Conservation (phyloP, 2,888 invertebrate genomes). For the Drepanosiphum platanoidis region DNA sequence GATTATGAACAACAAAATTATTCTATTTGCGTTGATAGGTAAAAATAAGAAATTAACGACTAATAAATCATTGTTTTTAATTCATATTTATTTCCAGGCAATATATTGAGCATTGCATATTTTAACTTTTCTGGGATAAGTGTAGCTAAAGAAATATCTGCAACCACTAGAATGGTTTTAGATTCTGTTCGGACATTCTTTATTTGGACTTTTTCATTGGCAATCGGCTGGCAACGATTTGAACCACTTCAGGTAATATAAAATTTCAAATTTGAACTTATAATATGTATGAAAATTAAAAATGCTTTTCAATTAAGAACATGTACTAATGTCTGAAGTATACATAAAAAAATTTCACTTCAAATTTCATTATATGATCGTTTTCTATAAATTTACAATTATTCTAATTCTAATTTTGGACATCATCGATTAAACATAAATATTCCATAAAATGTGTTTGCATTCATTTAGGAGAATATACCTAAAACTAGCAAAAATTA, state of each 20-base stretch:
- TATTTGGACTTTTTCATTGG: conserved; percentile 87
- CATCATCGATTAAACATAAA: no score
- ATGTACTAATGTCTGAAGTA: no score
- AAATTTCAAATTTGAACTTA: not conserved
- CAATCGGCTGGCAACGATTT: conserved; percentile 81
- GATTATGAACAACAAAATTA: conserved; percentile 74
- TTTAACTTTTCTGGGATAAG: conserved; percentile 93
- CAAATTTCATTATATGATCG: no score
- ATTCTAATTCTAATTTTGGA: no score
- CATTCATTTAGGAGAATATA: no score
- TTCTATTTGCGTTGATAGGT: conserved; percentile 77
- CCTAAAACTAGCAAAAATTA: no score
- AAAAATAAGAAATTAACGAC: conserved; percentile 65
- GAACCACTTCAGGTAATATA: conserved; percentile 76
- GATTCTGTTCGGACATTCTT: conserved; percentile 88
- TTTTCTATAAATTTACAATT: no score
- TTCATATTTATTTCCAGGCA: conserved; percentile 71
- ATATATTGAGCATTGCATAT: conserved; percentile 87
- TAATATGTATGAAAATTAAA: no score
- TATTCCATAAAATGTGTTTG: no score
- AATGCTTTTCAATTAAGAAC: no score
- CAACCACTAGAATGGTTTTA: conserved; percentile 89
- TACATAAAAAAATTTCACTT: no score
- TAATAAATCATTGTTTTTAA: not conserved
- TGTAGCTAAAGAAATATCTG: conserved; percentile 92